These are phyloP conservation scores for Callospermophilus lateralis DNA, from an alignment of 2,113 vertebrate genomes.

Conservation along the genomic window DNA sequence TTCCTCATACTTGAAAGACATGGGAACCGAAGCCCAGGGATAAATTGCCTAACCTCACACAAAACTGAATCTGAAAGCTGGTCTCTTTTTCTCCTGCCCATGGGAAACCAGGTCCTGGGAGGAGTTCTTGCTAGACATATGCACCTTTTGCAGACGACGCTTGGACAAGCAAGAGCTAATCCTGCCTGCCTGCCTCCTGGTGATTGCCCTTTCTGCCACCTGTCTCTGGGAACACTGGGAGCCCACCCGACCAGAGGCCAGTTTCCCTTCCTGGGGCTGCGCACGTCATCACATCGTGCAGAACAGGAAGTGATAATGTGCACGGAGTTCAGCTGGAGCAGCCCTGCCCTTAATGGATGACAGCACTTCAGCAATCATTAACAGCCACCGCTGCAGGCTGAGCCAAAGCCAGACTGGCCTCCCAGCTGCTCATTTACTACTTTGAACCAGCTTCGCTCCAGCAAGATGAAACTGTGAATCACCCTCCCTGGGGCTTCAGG, in stretches of 20 bases:
- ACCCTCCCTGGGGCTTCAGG: background rate
- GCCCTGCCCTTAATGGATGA: background rate
- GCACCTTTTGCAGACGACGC: no score
- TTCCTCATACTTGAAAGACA: background rate
- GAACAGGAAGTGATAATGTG: background rate
- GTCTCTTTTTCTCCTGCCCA: background rate
- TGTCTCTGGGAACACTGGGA: background rate
- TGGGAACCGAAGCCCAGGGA: background rate
- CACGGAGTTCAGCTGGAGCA: background rate
- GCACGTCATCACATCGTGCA: rapidly evolving
- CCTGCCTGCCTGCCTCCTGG: background rate
- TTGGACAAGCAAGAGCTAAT: background rate
- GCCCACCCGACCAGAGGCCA: background rate
- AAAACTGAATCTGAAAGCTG: background rate
- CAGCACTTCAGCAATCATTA: background rate
- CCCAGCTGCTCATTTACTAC: background rate
- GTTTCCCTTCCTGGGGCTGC: background rate
- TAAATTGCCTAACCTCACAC: background rate
- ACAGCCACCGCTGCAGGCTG: background rate
- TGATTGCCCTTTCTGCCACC: background rate
- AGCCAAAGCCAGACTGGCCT: background rate
- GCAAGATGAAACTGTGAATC: background rate
- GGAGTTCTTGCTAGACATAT: background rate
- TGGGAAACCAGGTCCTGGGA: background rate
- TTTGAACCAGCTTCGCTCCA: background rate